Conservation (phyloP, 2,888 invertebrate species). For the Ophion ellenae region DNA sequence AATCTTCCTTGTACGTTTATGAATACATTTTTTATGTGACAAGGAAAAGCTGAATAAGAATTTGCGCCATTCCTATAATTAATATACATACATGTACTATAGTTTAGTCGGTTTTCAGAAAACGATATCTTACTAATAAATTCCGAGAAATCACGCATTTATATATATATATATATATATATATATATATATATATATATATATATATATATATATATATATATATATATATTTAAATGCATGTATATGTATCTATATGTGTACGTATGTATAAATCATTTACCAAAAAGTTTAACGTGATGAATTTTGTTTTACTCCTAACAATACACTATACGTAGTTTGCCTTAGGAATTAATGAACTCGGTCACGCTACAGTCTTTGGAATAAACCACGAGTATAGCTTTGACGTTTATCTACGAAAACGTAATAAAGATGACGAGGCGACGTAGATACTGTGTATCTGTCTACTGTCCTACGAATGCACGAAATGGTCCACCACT, state of each 20-base stretch:
- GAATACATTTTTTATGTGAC: neutral
- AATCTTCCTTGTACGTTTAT: too few species aligned
- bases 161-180: neutral
- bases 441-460: neutral
- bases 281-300: slow-evolving; percentile 46
- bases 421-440: neutral
- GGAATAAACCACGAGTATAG: slow-evolving; percentile 67
- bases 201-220: neutral
- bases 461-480: slow-evolving; percentile 35
- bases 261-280: slow-evolving; percentile 27
- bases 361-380: slow-evolving; percentile 76
- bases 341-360: slow-evolving; percentile 66
- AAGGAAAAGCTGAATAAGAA: neutral
- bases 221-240: neutral
- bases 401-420: slow-evolving; percentile 50
- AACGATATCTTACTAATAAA: neutral
- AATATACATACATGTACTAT: slow-evolving; percentile 55
- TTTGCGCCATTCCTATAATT: slow-evolving; percentile 45
- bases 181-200: neutral
- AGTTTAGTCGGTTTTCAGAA: slow-evolving; percentile 18
- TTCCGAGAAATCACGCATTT: slow-evolving; percentile 37
- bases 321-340: slow-evolving; percentile 25
- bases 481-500: slow-evolving; percentile 33
- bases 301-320: slow-evolving; percentile 24
- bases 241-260: slow-evolving; percentile 4